phyloP scores from a whole-genome alignment of 2,797 vertebrate species.

The Yasuhikotakia modesta region DNA sequence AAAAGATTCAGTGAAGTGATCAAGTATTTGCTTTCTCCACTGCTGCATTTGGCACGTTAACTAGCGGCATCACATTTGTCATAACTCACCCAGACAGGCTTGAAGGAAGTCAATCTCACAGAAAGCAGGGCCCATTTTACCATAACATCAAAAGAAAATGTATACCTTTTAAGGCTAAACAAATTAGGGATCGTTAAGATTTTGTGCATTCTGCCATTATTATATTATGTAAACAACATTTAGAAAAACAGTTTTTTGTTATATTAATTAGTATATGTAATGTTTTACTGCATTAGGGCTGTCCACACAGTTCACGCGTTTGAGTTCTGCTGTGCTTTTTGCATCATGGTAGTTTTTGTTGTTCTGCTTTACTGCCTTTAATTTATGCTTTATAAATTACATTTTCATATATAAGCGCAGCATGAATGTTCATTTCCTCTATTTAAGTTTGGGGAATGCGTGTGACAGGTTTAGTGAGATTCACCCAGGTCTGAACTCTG shows the following conservation, averaged over 20 bases:
- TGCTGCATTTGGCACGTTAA: slow-evolving; percentile 48
- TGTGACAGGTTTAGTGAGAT: slow-evolving; percentile 8
- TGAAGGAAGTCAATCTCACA: slow-evolving; percentile 10
- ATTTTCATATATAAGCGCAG: neutral
- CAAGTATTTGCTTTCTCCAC: slow-evolving; percentile 50
- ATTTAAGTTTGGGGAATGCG: neutral
- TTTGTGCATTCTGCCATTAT: no score
- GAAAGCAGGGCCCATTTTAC: neutral
- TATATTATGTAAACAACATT: no score
- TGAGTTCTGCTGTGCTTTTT: no score
- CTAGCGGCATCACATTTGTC: slow-evolving; percentile 34
- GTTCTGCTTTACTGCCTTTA: no score
- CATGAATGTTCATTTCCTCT: neutral
- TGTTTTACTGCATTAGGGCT: no score
- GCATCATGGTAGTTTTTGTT: no score
- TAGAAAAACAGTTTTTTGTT: no score
- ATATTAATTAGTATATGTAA: no score
- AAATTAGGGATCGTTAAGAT: no score
- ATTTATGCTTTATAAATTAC: no score
- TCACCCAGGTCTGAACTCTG: slow-evolving; percentile 42
- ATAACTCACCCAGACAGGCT: slow-evolving; percentile 22
- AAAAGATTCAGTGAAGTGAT: slow-evolving; percentile 59
- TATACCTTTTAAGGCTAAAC: no score
- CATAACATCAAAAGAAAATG: neutral
- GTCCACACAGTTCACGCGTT: no score